phyloP scores from a whole-genome alignment of 2,113 vertebrate genomes.

The Festucalex cinctus region DNA sequence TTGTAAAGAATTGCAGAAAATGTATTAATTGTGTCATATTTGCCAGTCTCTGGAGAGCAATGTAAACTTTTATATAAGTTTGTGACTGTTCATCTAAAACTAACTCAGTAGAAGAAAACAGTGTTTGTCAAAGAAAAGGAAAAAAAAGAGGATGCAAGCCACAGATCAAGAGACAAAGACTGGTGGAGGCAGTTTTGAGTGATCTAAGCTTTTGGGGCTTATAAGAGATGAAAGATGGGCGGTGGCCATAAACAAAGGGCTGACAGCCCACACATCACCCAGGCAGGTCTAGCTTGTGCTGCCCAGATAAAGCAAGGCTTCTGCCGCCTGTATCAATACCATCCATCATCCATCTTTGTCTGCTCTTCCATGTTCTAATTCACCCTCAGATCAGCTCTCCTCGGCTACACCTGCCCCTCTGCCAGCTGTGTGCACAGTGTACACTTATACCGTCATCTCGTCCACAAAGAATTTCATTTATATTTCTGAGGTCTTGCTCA shows the following conservation, averaged over 20 bases:
- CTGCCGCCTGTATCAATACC: constrained; percentile 72
- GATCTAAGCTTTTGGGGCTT: constrained; percentile 55
- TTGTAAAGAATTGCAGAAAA: constrained; percentile 33
- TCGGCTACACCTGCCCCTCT: constrained; percentile 48
- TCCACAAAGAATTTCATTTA: constrained; percentile 20
- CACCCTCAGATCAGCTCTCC: constrained; percentile 45
- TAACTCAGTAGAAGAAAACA: constrained; percentile 23
- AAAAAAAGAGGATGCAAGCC: constrained; percentile 44
- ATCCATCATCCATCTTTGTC: constrained; percentile 76
- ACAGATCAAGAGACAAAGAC: constrained; percentile 51
- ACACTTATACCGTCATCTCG: constrained; percentile 7
- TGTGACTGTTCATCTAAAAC: constrained; percentile 30
- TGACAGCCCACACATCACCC: constrained; percentile 78
- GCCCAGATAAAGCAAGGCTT: constrained; percentile 73
- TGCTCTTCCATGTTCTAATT: constrained; percentile 30
- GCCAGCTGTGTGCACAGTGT: constrained; percentile 26
- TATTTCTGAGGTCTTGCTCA: not conserved
- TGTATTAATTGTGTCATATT: constrained; percentile 26
- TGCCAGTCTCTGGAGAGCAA: constrained; percentile 16
- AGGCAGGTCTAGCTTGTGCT: constrained; percentile 74
- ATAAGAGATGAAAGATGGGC: constrained; percentile 71
- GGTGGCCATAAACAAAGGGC: constrained; percentile 74
- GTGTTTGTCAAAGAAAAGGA: constrained; percentile 26
- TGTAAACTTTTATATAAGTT: not conserved
- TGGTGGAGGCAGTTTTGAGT: constrained; percentile 55